Evolutionary conservation across 2,888 invertebrate species (phyloP), one percentile per base, ranked within the genome.

Genomic region (Oasisia sp.): DNA sequence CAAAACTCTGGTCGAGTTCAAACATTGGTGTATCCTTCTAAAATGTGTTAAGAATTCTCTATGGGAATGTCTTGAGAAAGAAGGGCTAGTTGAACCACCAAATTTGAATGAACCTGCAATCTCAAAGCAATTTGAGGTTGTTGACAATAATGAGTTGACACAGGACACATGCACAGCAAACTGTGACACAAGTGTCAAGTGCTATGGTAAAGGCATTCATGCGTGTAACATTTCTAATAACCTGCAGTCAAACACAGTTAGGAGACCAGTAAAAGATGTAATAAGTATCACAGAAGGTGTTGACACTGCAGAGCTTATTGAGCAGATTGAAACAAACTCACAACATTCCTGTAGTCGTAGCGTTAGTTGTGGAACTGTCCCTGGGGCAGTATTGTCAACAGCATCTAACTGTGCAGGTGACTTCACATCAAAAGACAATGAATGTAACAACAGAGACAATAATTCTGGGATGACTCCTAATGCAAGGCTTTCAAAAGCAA

Each of bases 1-100:
- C 11, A 97, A 97, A 94, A 96, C 97, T 11, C 94, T 96, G 91
- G 96, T 97, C 1, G 97, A 97, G 95, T 97, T 97, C 94, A 97
- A 96, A 94, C 96, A 97, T 93, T 97, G 97, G 97, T 95, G 96
- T 32, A 93, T 95, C n/a, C 94, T 97, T 27, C 93, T 95, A 32
- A 94, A 95, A 91, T 96, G 96, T 91, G 94, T 97, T 32, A 96
- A 97, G 93, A 96, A 96, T 32, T 74, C 74, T 27, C 74, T 74
- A n/a, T 19, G 74, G 74, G 74, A 94, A 32, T 95, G 95, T 93
- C 92, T 95, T n/a, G 93, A 94, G 32, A 94, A 93, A 91, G 95
- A 95, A 92, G 95, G 94, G 90, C 93, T 94, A 27, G 27, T 74
- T 74, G 74, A 19, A 74, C 27, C 19, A 19, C 27, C 74, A 74